These are phyloP conservation scores for Danio albolineatus DNA, from an alignment of 2,797 vertebrate genomes.

Conservation along the genomic window DNA sequence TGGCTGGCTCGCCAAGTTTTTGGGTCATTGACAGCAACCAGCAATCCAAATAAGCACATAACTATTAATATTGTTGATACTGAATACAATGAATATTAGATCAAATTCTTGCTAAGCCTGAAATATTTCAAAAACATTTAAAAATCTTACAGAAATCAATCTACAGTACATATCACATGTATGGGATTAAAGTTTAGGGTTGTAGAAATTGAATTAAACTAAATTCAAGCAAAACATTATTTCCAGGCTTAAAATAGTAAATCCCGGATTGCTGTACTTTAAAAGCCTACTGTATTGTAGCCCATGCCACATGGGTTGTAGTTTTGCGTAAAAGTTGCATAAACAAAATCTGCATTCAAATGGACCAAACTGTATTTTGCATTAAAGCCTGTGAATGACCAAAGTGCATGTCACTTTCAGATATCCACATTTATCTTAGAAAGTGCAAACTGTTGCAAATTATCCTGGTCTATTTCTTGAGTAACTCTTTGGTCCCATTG, in stretches of 20 bases:
- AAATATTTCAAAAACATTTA: no score
- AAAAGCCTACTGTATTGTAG: background rate
- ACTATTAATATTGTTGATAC: background rate
- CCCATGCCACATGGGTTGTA: background rate
- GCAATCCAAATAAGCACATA: background rate
- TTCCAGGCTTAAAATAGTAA: background rate
- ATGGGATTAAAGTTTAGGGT: background rate
- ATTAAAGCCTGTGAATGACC: background rate
- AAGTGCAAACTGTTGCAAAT: background rate
- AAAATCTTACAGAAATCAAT: no score
- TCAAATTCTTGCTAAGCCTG: background rate
- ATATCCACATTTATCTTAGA: background rate
- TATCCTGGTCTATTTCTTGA: background rate
- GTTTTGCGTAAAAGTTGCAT: background rate
- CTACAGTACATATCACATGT: background rate
- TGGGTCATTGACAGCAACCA: background rate
- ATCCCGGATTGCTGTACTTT: background rate
- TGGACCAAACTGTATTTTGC: background rate
- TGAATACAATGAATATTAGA: background rate
- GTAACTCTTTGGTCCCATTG: background rate
- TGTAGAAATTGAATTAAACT: background rate
- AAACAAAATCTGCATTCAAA: background rate
- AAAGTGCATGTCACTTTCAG: background rate
- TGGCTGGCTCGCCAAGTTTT: background rate
- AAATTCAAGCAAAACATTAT: background rate